These are phyloP conservation scores for Mus spicilegus DNA, from an alignment of 2,113 vertebrate species.

Conservation along the genomic window DNA sequence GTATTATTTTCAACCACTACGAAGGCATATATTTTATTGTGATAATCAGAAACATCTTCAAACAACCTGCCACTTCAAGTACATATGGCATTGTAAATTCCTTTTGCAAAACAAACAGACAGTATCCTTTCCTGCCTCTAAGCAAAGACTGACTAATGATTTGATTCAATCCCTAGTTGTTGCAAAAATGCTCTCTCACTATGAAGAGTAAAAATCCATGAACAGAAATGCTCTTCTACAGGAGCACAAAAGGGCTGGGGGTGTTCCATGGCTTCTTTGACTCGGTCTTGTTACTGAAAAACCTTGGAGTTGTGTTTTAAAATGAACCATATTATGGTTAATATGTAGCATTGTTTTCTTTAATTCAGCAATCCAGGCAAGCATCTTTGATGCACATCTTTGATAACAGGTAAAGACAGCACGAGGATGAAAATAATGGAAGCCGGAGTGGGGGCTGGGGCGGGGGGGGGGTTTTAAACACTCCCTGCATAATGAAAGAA, in stretches of 20 bases:
- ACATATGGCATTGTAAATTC: slow-evolving; percentile 69
- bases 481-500: background rate
- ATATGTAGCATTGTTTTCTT: slow-evolving; percentile 22
- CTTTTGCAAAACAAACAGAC: slow-evolving; percentile 24
- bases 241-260: slow-evolving; percentile 23
- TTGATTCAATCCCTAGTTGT: slow-evolving; percentile 46
- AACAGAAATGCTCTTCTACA: slow-evolving; percentile 50
- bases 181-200: slow-evolving; percentile 32
- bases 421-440: background rate
- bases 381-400: background rate
- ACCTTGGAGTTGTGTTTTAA: background rate
- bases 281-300: slow-evolving; percentile 37
- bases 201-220: slow-evolving; percentile 72
- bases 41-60: slow-evolving; percentile 72
- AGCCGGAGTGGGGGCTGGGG: background rate
- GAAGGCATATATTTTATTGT: slow-evolving; percentile 71
- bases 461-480: background rate
- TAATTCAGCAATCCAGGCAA: background rate
- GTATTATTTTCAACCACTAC: slow-evolving; percentile 3
- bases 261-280: slow-evolving; percentile 51
- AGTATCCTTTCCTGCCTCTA: slow-evolving; percentile 6
- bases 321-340: slow-evolving; percentile 67
- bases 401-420: slow-evolving; percentile 5
- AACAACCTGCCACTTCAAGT: slow-evolving; percentile 62
- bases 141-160: slow-evolving; percentile 14